Evolutionary conservation across 2,113 vertebrate genomes (phyloP).

Genomic region (Hipposideros armiger): DNA sequence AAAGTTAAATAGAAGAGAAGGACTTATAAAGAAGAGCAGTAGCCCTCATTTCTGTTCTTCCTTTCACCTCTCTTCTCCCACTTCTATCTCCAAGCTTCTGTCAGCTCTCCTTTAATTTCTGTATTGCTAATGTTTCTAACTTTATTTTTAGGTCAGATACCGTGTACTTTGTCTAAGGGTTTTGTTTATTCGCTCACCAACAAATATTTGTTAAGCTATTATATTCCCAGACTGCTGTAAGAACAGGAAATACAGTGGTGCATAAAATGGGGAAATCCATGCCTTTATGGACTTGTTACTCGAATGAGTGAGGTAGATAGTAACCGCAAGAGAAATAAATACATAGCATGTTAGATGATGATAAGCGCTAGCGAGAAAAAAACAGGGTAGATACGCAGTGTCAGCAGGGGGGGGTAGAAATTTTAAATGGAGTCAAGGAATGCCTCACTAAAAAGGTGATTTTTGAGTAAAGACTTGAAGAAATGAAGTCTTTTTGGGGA

Average conservation of each 20-base stretch:
- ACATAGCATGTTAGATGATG: background rate
- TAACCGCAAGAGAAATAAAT: no score
- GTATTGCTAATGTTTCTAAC: background rate
- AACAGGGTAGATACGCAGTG: background rate
- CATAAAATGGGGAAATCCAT: background rate
- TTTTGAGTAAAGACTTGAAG: constrained; percentile 3
- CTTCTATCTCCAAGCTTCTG: background rate
- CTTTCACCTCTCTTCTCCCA: background rate
- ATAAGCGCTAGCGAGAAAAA: background rate
- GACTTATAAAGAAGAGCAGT: background rate
- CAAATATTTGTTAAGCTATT: background rate
- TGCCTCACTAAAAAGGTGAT: background rate
- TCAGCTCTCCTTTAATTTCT: background rate
- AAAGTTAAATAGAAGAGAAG: background rate
- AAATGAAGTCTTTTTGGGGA: background rate
- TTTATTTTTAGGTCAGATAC: background rate
- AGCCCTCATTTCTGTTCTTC: background rate
- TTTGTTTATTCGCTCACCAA: background rate
- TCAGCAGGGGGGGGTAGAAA: background rate
- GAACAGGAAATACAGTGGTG: background rate
- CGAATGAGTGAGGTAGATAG: background rate
- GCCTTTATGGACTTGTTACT: background rate
- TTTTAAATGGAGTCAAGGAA: background rate
- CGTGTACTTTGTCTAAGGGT: background rate
- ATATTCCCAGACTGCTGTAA: background rate